Evolutionary conservation across 2,797 vertebrate genomes (phyloP).

Genomic region (Pitangus sulphuratus): DNA sequence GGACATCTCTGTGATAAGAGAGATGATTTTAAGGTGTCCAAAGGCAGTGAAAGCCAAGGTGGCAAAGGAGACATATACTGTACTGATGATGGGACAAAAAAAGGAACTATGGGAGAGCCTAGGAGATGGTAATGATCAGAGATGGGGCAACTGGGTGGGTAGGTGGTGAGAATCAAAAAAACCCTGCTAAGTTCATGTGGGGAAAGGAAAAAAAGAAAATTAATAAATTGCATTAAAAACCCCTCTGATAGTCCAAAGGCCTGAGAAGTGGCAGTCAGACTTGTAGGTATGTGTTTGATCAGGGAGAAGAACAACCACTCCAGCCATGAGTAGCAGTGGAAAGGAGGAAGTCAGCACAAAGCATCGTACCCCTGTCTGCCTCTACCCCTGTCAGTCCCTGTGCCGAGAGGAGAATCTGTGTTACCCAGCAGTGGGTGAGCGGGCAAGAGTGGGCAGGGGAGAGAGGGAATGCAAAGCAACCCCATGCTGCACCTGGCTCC

Average conservation of each 20-base stretch:
- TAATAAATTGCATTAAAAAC: background rate
- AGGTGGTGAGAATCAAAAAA: background rate
- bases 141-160: no score
- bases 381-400: background rate
- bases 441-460: background rate
- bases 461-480: background rate
- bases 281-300: accelerated
- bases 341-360: background rate
- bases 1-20: background rate
- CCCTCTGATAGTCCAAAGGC: background rate
- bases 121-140: background rate
- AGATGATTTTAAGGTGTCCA: background rate
- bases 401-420: accelerated
- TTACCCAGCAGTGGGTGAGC: accelerated
- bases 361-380: background rate
- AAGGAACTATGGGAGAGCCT: background rate
- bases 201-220: background rate
- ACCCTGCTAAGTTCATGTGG: accelerated
- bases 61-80: background rate
- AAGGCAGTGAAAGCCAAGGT: background rate
- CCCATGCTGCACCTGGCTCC: accelerated
- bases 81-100: background rate
- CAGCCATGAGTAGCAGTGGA: accelerated
- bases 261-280: background rate
- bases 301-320: accelerated